phyloP scores from a whole-genome alignment of 2,888 invertebrate genomes.

The Hemithea aestivaria region DNA sequence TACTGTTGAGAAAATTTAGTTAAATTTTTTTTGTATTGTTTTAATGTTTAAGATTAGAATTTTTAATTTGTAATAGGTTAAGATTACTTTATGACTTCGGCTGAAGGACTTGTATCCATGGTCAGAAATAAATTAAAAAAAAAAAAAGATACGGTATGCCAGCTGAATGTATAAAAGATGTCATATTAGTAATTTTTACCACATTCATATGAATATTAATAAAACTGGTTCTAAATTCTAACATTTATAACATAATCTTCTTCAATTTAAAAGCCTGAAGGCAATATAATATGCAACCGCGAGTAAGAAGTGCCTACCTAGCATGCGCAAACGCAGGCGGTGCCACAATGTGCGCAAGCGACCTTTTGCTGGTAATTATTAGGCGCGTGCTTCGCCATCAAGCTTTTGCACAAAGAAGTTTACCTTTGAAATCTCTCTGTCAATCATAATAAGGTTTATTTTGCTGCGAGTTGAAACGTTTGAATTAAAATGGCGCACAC shows the following conservation, averaged over 20 bases:
- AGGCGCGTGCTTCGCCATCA: conserved; percentile 56
- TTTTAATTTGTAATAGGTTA: no score
- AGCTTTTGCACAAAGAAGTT: no score
- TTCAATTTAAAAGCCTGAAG: not conserved
- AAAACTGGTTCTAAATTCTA: not conserved
- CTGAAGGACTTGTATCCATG: no score
- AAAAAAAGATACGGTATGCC: no score
- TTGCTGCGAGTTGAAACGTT: conserved; percentile 9
- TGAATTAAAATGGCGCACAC: conserved; percentile 32
- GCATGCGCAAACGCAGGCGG: conserved; percentile 29
- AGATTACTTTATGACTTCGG: no score
- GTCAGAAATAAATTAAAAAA: no score
- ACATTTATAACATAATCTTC: conserved; percentile 3
- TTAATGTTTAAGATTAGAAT: no score
- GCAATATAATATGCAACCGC: conserved; percentile 2
- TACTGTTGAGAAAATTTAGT: no score
- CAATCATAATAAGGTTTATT: conserved; percentile 5
- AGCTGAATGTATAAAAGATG: no score
- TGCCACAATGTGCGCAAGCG: conserved; percentile 72
- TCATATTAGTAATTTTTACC: conserved; percentile 1
- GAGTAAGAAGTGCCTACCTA: not conserved
- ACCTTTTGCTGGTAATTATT: conserved; percentile 72
- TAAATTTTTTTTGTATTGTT: no score
- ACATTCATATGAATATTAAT: conserved; percentile 2
- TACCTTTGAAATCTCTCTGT: conserved; percentile 5